These are phyloP conservation scores for Apostichopus leukothele DNA, from an alignment of 53 echinoderm and acorn worm genomes.

Conservation along the genomic window DNA sequence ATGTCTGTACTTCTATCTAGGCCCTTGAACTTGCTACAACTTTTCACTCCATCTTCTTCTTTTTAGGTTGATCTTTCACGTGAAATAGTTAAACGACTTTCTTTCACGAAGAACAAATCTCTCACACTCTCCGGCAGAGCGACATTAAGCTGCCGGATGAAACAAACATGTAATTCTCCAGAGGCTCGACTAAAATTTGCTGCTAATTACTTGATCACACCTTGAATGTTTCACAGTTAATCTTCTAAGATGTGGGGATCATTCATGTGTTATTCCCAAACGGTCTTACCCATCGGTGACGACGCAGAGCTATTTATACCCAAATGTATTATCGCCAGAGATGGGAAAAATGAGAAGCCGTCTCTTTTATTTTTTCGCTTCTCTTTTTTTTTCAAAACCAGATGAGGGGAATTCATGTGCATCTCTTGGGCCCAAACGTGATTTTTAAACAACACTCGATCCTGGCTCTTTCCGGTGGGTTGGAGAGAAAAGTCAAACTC, in stretches of 20 bases:
- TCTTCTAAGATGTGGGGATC: background rate
- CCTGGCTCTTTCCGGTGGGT: background rate
- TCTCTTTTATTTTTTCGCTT: too few relatives aligned
- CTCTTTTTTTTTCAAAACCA: background rate
- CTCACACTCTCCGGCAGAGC: background rate
- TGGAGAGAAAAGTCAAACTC: background rate
- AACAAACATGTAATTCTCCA: conserved; percentile 12
- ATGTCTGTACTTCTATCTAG: background rate
- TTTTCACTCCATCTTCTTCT: background rate
- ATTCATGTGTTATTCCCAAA: conserved; percentile 34
- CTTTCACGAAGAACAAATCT: background rate
- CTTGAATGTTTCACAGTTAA: conserved; percentile 24
- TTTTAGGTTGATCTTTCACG: background rate
- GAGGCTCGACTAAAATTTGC: conserved; percentile 17
- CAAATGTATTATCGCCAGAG: background rate
- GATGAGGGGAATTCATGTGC: background rate
- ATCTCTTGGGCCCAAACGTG: conserved; percentile 11
- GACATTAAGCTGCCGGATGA: conserved; percentile 11
- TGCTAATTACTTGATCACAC: conserved; percentile 42
- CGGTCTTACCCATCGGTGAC: background rate
- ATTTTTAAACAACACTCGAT: background rate
- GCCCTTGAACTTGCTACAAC: background rate
- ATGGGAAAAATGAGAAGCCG: background rate
- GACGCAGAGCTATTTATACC: background rate
- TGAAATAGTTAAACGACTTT: conserved; percentile 1